Evolutionary conservation across 2,113 vertebrate genomes (phyloP), one percentile per base, ranked within the genome.

Genomic region (Syngnathoides biaculeatus): DNA sequence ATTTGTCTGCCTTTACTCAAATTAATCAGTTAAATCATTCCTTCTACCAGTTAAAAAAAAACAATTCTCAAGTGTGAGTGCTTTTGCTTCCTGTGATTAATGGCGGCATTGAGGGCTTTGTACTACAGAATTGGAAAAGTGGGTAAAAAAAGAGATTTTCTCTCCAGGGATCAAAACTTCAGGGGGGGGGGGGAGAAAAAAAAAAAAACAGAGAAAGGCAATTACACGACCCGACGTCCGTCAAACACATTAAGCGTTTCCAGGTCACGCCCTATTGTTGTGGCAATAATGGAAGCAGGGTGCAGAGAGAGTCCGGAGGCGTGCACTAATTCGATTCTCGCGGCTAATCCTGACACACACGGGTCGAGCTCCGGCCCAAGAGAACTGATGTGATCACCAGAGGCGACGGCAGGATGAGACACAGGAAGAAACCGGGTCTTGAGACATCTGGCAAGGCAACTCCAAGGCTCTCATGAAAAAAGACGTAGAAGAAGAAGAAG

Each of bases 371-470:
- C 57, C 71, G 73, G 78, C 71, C 73, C 8, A 14, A 73, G 64
- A 79, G 67, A 78, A 82, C 39, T 55, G 48, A 61, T 50, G 73
- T 14, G 56, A 77, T 87, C 87, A 88, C 90, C 84, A 78, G 84
- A 78, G 88, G 87, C 83, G 79, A 90, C 74, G 77, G 84, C 81
- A 84, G 87, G 87, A 88, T 87, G 86, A 89, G 86, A 90, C 77
- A 81, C 89, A 91, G 91, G 89, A 91, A 89, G 88, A 79, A 84
- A 85, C 78, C 81, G 79, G 88, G 84, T 87, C 87, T 90, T 82
- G 78, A 86, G 87, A 91, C 90, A 93, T 92, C 89, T 92, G 90
- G 91, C 84, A 65, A 85, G 78, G 84, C 81, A 76, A n/a, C n/a
- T n/a, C n/a, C n/a, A n/a, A 84, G 72, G 81, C 84, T 85, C 79